Base-by-base conservation (phyloP, 2,888 invertebrate genomes). In the Pteria penguin region DNA sequence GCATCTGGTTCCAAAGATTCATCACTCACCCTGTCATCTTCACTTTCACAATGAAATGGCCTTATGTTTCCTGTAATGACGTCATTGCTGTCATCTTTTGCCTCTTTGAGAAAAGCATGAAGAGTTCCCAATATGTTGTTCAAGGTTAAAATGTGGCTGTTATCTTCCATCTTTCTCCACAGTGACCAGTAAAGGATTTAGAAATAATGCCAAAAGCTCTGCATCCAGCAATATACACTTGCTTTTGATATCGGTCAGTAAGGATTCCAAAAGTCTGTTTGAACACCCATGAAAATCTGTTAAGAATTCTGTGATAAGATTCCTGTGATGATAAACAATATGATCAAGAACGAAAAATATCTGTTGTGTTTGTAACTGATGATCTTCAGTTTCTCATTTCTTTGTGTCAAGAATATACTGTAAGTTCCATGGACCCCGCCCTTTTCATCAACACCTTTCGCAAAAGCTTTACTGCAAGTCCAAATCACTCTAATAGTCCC, bases 121-220 rank as follows among this genome's bases (percentile, higher is more conserved):
- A n/a, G n/a, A n/a, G n/a, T n/a, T n/a, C n/a, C n/a, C n/a, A n/a
- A n/a, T n/a, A n/a, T n/a, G n/a, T n/a, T n/a, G n/a, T n/a, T n/a
- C n/a, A n/a, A n/a, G n/a, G n/a, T n/a, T n/a, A n/a, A n/a, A n/a
- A n/a, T n/a, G n/a, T n/a, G n/a, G n/a, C n/a, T n/a, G n/a, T n/a
- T n/a, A n/a, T n/a, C n/a, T n/a, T n/a, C n/a, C n/a, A n/a, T n/a
- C n/a, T n/a, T n/a, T n/a, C 69, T 45, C 74, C 45, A 75, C 4
- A 75, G 45, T 62, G 63, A 55, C 54, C 69, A 31, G 55, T 68
- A 5, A 75, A 26, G 29, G 32, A 31, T 55, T 75, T 62, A 8
- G 68, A 68, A 22, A 75, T 69, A 26, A 75, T 63, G 4, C 63
- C 69, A 33, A 78, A 70, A 0, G 74, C 70, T 33, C 78, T 73